A percentile compares a stretch with the other conserved stretches of the same genome.
Evolutionary conservation across 2,888 invertebrate species (phyloP).

Genomic region (Caenorhabditis macrosperma): DNA sequence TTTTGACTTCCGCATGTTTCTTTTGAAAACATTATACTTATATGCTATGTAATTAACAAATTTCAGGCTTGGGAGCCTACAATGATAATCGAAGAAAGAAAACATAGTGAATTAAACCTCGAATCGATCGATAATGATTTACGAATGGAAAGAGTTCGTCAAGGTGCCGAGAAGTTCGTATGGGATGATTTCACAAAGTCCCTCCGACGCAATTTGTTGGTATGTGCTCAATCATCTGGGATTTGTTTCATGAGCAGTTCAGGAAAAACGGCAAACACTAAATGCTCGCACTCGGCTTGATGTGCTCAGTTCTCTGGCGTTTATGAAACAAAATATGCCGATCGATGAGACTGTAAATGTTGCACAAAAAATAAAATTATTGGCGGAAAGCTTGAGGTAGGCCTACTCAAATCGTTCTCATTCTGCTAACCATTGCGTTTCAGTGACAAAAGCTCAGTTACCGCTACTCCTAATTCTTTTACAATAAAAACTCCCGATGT

Average conservation of each 20-base stretch:
- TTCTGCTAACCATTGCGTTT: too few species aligned
- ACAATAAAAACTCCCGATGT: slow-evolving; percentile 36
- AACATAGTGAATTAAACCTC: slow-evolving; percentile 57
- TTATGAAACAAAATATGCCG: slow-evolving; percentile 56
- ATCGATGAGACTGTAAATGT: slow-evolving; percentile 34
- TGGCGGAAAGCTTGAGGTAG: slow-evolving; percentile 57
- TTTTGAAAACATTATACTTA: not conserved
- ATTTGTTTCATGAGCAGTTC: not conserved
- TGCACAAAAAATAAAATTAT: slow-evolving; percentile 30
- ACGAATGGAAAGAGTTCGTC: slow-evolving; percentile 62
- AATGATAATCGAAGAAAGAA: slow-evolving; percentile 55
- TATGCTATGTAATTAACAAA: not conserved
- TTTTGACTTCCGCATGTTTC: not conserved
- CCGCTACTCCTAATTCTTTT: not conserved
- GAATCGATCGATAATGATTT: slow-evolving; percentile 63
- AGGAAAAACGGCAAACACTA: slow-evolving; percentile 60
- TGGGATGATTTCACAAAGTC: slow-evolving; percentile 61
- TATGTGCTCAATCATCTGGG: not conserved
- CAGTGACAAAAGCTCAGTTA: slow-evolving; percentile 5
- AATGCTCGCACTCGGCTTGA: slow-evolving; percentile 59
- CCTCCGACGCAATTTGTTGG: slow-evolving; percentile 60
- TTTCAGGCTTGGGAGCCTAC: slow-evolving; percentile 30
- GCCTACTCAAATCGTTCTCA: not conserved
- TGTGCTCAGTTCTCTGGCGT: slow-evolving; percentile 53
- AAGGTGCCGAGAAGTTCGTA: slow-evolving; percentile 47